A percentile compares a stretch with the other conserved stretches of the same genome.
These are phyloP conservation scores for Andrena fulva DNA, from an alignment of 2,888 invertebrate genomes.

Conservation along the genomic window DNA sequence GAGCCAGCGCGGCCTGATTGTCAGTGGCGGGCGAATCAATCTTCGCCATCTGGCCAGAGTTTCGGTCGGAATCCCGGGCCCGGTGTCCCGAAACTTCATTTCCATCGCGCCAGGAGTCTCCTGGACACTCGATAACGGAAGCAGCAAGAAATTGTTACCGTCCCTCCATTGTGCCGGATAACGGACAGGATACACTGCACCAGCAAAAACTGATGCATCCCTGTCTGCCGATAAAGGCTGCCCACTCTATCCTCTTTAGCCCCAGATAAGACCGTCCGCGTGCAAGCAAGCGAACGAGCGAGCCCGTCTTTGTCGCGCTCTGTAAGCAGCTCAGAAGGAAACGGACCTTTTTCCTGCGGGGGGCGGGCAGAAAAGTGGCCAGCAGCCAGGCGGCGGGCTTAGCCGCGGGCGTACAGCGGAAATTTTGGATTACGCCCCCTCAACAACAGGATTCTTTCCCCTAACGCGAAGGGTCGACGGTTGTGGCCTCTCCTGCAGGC, in stretches of 20 bases:
- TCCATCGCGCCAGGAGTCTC: neutral
- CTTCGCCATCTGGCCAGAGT: neutral
- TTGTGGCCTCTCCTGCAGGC: conserved; percentile 8
- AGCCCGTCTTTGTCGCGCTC: conserved; percentile 31
- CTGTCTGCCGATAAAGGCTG: conserved; percentile 64
- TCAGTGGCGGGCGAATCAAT: neutral
- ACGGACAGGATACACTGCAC: conserved; percentile 54
- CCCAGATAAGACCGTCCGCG: conserved; percentile 66
- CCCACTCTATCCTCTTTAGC: conserved; percentile 42
- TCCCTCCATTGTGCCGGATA: conserved; percentile 24
- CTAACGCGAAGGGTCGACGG: conserved; percentile 33
- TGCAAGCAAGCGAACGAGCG: conserved; percentile 40
- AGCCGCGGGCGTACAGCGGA: conserved; percentile 45
- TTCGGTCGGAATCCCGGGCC: neutral
- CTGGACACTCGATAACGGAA: conserved; percentile 26
- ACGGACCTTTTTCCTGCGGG: conserved; percentile 31
- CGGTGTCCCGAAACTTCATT: conserved; percentile 6
- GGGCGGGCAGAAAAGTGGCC: conserved; percentile 35
- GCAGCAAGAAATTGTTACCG: conserved; percentile 44
- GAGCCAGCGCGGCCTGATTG: neutral
- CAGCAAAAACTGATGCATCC: conserved; percentile 71
- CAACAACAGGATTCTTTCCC: conserved; percentile 52
- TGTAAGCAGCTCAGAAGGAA: conserved; percentile 66
- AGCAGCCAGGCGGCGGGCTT: conserved; percentile 54
- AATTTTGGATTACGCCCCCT: conserved; percentile 67